phyloP scores from a whole-genome alignment of 2,888 invertebrate species.

The Romanomermis culicivorax region DNA sequence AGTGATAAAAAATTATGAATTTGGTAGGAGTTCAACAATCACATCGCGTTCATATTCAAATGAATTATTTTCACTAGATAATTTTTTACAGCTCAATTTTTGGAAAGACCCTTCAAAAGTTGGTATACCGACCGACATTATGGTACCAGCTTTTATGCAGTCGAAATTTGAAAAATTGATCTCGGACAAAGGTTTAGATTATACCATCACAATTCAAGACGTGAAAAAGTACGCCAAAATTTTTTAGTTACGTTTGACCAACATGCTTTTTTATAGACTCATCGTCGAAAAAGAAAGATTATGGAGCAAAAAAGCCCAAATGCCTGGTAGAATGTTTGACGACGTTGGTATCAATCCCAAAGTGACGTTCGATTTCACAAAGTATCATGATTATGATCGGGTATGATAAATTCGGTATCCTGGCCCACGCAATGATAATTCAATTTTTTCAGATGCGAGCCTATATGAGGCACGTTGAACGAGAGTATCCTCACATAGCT shows the following conservation, averaged over 20 bases:
- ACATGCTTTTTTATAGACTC: too few relatives aligned
- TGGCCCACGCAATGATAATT: too few relatives aligned
- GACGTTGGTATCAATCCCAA: neutral
- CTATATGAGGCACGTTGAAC: slow-evolving; percentile 22
- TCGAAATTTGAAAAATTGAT: slow-evolving; percentile 39
- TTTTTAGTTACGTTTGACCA: neutral
- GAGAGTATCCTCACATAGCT: slow-evolving; percentile 19
- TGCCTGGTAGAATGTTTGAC: too few relatives aligned
- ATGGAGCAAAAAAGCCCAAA: too few relatives aligned
- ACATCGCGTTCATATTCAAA: too few relatives aligned
- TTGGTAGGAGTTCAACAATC: too few relatives aligned
- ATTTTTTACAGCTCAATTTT: slow-evolving; percentile 24
- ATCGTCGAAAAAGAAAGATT: slow-evolving; percentile 20
- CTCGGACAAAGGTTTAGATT: slow-evolving; percentile 42
- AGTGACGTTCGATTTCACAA: neutral
- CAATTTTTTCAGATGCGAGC: slow-evolving; percentile 16
- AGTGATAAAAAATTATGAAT: too few relatives aligned
- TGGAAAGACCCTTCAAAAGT: slow-evolving; percentile 24
- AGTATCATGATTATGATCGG: neutral
- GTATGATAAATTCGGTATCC: too few relatives aligned
- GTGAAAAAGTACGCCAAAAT: slow-evolving; percentile 36
- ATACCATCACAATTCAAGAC: slow-evolving; percentile 47
- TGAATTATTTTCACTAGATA: too few relatives aligned
- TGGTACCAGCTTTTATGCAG: slow-evolving; percentile 45
- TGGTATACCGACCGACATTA: slow-evolving; percentile 37